Evolutionary conservation across 2,888 invertebrate species (phyloP).

Genomic region (Nysson spinosus): DNA sequence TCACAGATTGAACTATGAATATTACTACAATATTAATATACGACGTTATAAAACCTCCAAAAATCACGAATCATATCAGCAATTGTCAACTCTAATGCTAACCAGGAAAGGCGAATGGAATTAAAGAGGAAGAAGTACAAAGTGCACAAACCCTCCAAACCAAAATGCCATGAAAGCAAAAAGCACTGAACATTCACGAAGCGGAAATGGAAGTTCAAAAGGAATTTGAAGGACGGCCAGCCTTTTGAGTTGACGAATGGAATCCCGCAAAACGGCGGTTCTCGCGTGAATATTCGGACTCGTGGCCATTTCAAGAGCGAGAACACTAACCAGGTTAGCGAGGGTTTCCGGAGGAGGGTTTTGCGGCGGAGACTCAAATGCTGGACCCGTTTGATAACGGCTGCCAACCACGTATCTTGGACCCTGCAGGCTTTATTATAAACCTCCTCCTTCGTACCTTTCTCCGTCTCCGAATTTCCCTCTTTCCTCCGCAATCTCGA

Average conservation of each 20-base stretch:
- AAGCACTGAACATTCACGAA: not conserved
- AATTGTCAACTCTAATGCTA: too few relatives aligned
- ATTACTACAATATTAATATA: too few relatives aligned
- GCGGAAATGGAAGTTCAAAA: not conserved
- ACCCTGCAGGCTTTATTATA: constrained; percentile 77
- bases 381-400: constrained; percentile 76
- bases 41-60: too few relatives aligned
- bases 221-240: not conserved
- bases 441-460: constrained; percentile 60
- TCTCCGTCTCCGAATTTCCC: constrained; percentile 13
- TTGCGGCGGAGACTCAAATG: constrained; percentile 71
- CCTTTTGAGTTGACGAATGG: constrained; percentile 8
- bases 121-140: too few relatives aligned
- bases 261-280: constrained; percentile 39
- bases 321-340: constrained; percentile 48
- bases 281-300: constrained; percentile 32
- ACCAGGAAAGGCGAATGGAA: too few relatives aligned
- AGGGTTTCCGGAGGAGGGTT: constrained; percentile 61
- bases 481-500: constrained; percentile 13
- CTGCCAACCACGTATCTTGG: constrained; percentile 74
- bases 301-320: constrained; percentile 37
- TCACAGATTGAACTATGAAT: too few relatives aligned
- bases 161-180: too few relatives aligned
- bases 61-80: too few relatives aligned
- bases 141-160: too few relatives aligned